Evolutionary conservation across 2,797 vertebrate genomes (phyloP), one percentile per base, ranked within the genome.

Genomic region (Halcyon chelicuti): DNA sequence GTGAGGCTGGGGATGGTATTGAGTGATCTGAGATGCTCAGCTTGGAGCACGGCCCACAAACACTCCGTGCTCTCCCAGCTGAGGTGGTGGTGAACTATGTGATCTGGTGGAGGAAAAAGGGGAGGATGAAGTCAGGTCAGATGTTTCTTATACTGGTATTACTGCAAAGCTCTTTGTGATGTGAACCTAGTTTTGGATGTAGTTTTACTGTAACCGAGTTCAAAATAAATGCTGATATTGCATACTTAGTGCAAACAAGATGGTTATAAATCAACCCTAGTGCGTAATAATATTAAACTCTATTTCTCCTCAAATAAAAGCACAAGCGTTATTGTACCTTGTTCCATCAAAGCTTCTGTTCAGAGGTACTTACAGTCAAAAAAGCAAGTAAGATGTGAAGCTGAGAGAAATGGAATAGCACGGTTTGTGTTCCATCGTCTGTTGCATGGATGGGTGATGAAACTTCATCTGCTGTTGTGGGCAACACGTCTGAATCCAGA

Each of bases 11-110:
- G n/a, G 14, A 12, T 33, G 31, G 9, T 52, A 4, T 9, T 0
- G 4, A 65, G 46, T 37, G 46, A 23, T 62, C 4, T 3, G 55
- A 11, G 35, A 2, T 1, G 26, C 21, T 47, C 0, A 2, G 4
- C 52, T 28, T 1, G 0, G 52, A 54, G 58, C 22, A 1, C 0
- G 5, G 55, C n/a, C 49, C 0, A 1, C 39, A 14, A 46, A 52
- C 16, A 2, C 17, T 29, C 68, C 0, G 1, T 33, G 61, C 54
- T 39, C 21, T 44, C 55, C 20, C 42, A 23, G 37, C 67, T 26
- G 28, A 26, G 40, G 8, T 10, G 14, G 5, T 18, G 31, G 7
- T n/a, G 18, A 40, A 5, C 46, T 55, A 0, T 40, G 29, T 20
- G 49, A 23, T 31, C 19, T 26, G 23, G 23, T 31, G 58, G 31